Conservation (phyloP, 30 jellyfish, hydroid and myxozoan species). For the Cassiopea andromeda region DNA sequence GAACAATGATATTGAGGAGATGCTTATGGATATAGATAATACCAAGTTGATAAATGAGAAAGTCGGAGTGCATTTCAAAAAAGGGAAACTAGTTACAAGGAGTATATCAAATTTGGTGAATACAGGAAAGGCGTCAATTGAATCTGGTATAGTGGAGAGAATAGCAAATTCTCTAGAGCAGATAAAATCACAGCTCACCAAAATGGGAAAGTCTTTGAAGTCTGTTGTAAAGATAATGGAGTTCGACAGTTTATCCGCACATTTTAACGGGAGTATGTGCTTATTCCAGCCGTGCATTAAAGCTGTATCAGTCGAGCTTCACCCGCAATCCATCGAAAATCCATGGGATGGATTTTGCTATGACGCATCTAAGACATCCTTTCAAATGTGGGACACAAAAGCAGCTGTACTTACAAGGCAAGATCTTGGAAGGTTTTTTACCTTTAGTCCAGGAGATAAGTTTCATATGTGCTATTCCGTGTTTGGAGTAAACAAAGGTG, state of each 20-base stretch:
- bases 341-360: conserved; percentile 78
- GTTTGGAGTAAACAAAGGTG: conserved; percentile 78
- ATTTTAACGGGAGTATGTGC: conserved; percentile 82
- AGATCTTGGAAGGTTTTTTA: conserved; percentile 64
- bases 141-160: conserved; percentile 18
- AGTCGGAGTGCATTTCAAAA: conserved; percentile 47
- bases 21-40: conserved; percentile 45
- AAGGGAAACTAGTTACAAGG: conserved; percentile 30
- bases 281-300: conserved; percentile 81
- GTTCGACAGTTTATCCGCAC: conserved; percentile 56
- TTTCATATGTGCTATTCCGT: conserved; percentile 61
- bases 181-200: conserved; percentile 40
- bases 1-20: conserved; percentile 40
- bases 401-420: conserved; percentile 34
- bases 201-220: conserved; percentile 38
- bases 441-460: conserved; percentile 49
- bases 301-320: conserved; percentile 29
- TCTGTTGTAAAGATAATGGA: conserved; percentile 16
- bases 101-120: neutral
- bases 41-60: conserved; percentile 32
- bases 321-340: conserved; percentile 61
- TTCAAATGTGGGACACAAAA: conserved; percentile 89
- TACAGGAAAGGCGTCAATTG: neutral
- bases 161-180: conserved; percentile 31
- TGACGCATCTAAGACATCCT: conserved; percentile 78